Evolutionary conservation across 1,140 invertebrate genomes (phyloP).

Genomic region (Drosophila grimshawi): DNA sequence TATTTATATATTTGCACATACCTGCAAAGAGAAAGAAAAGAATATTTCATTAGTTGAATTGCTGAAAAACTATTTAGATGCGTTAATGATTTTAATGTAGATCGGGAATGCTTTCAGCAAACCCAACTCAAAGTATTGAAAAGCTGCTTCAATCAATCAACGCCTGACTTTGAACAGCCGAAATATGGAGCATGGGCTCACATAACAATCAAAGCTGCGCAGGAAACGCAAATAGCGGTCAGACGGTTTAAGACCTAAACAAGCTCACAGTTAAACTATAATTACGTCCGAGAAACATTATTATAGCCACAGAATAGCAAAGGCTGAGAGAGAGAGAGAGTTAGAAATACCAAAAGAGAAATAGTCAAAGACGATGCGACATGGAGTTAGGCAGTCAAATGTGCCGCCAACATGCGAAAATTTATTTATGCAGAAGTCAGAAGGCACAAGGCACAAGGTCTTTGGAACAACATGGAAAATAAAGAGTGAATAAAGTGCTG

Average conservation of each 20-base stretch:
- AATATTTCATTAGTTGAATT: slow-evolving; percentile 31
- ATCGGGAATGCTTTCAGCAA: not conserved
- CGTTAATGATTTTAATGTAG: not conserved
- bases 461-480: slow-evolving; percentile 27
- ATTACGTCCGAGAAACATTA: slow-evolving; percentile 66
- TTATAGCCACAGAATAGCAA: slow-evolving; percentile 17
- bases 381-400: slow-evolving; percentile 48
- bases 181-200: not conserved
- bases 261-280: slow-evolving; percentile 54
- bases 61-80: not conserved
- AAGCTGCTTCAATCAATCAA: slow-evolving; percentile 44
- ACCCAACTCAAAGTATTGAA: slow-evolving; percentile 5
- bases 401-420: slow-evolving; percentile 63
- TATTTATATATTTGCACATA: slow-evolving; percentile 16
- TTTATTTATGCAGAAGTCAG: slow-evolving; percentile 53
- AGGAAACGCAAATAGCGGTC: slow-evolving; percentile 20
- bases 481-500: slow-evolving; percentile 23
- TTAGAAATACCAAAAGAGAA: slow-evolving; percentile 1
- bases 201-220: not conserved
- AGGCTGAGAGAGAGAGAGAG: not conserved
- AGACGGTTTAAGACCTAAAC: slow-evolving; percentile 55
- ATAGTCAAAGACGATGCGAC: slow-evolving; percentile 13
- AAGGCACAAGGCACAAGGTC: slow-evolving; percentile 32
- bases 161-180: slow-evolving; percentile 22
- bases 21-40: slow-evolving; percentile 33